Base-by-base conservation (phyloP, 2,888 invertebrate genomes). In the Sphinx pinastri region DNA sequence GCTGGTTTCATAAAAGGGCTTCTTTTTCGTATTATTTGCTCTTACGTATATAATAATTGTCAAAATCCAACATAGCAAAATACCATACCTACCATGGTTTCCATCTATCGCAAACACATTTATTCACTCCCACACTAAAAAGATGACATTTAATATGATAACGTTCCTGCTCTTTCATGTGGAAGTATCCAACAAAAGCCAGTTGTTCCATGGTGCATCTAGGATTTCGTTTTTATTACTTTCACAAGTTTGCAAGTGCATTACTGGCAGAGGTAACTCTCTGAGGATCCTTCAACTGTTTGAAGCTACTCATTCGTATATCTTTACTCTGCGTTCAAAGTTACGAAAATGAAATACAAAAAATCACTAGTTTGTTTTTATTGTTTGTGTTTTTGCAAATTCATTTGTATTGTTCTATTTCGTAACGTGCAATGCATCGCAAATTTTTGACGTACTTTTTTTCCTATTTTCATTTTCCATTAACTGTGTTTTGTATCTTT, bases 261-360 rank as follows among this genome's bases (percentile, higher is more conserved):
- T 63, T 47, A 63, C 63, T 49, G 63, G 49, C 63, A 49, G 63
- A 49, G 49, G 63, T 63, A 49, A 19, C 63, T 63, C 49, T 12
- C 63, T 19, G 63, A 49, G 49, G 63, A 63, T 49, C 16, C 63
- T 63, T 63, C 63, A 63, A 63, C 12, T 63, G 63, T 63, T 63
- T 49, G 63, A 63, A 63, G 63, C 63, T 19, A 49, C 49, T 63
- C 63, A 47, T 49, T 49, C 63, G 63, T 63, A 16, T 47, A 63
- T 19, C 19, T 63, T 58, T 58, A 13, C 58, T 16, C 19, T 16
- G 19, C 7, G 63, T 63, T 63, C 16, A 63, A 47, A 63, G 49
- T 63, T 63, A 7, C 19, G 63, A 63, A 49, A 63, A 45, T 63
- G 19, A 47, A 63, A 63, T 0, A 49, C 49, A 49, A 63, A 63